phyloP scores from a whole-genome alignment of 2,113 vertebrate genomes.

The Clinocottus analis region DNA sequence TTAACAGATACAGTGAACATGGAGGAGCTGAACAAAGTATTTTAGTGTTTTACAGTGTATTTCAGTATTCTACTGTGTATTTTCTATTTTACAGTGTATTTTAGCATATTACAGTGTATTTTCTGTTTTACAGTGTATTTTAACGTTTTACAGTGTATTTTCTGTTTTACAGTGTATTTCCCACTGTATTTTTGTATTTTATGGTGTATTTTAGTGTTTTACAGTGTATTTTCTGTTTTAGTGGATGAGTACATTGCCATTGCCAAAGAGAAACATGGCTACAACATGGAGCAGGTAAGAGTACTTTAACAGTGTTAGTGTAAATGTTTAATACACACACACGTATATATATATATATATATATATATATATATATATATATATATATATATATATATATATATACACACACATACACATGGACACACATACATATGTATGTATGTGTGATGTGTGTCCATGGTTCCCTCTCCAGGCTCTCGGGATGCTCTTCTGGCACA shows the following conservation, averaged over 20 bases:
- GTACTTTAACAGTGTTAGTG: neutral
- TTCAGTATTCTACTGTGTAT: neutral
- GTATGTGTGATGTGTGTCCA: neutral
- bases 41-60: too few relatives aligned
- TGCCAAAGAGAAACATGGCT: constrained; percentile 96
- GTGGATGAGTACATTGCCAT: constrained; percentile 96
- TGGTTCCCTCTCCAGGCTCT: constrained; percentile 86
- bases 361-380: neutral
- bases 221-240: constrained; percentile 70
- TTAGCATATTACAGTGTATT: neutral
- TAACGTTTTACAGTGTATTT: neutral
- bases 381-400: too few relatives aligned
- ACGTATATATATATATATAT: neutral
- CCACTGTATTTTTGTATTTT: too few relatives aligned
- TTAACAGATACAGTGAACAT: neutral
- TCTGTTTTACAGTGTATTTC: too few relatives aligned
- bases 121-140: constrained; percentile 83
- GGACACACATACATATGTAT: neutral
- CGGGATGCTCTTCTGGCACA: constrained; percentile 99
- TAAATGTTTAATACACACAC: neutral
- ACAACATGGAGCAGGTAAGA: constrained; percentile 89
- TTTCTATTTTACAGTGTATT: constrained; percentile 81
- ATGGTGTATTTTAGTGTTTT: too few relatives aligned
- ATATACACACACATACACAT: neutral
- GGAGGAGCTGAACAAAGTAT: neutral